Evolutionary conservation across 1,140 invertebrate species (phyloP).

Genomic region (Lepidurus couesii): DNA sequence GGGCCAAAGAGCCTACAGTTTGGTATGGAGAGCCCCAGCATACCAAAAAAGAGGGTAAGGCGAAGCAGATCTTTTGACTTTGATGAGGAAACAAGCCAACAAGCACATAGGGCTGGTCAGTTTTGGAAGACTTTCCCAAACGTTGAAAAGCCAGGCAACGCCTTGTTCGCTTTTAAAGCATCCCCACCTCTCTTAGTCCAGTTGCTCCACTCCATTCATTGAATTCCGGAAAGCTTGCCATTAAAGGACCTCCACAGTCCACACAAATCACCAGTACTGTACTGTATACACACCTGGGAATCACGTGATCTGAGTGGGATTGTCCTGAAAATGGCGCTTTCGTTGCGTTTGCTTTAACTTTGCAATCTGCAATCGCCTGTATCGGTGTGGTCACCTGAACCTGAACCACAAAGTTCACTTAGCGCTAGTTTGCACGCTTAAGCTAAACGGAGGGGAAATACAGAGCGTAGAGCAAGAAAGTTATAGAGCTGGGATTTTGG

Average conservation of each 20-base stretch:
- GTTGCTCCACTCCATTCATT: neutral
- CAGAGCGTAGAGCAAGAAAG: too few species aligned
- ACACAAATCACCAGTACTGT: neutral
- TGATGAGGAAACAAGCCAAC: neutral
- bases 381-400: too few species aligned
- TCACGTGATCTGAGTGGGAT: neutral
- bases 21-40: neutral
- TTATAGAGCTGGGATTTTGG: too few species aligned
- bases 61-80: neutral
- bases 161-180: neutral
- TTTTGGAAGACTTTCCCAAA: neutral
- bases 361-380: too few species aligned
- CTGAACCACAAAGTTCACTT: too few species aligned
- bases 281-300: neutral
- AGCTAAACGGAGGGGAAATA: too few species aligned
- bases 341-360: too few species aligned
- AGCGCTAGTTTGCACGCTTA: too few species aligned
- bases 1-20: neutral
- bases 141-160: neutral
- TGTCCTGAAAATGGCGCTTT: neutral
- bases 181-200: neutral
- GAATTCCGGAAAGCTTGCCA: neutral
- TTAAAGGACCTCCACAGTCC: neutral
- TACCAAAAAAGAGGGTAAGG: neutral
- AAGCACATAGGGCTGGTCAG: neutral